Percentiles rank a stretch among this genome's conserved stretches.
phyloP scores from a whole-genome alignment of 1,140 invertebrate genomes.

The Hycleus cichorii region DNA sequence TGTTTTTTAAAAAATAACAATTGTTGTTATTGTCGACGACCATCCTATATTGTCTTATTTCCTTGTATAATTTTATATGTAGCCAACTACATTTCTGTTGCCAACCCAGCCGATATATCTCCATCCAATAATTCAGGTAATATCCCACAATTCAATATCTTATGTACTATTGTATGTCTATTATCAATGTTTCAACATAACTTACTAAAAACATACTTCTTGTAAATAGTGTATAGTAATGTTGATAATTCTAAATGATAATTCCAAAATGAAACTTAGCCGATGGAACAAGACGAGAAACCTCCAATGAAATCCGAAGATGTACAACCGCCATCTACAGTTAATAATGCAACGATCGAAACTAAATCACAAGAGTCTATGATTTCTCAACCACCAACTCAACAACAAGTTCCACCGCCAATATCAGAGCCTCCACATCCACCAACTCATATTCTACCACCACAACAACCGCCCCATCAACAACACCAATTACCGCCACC shows the following conservation, averaged over 20 bases:
- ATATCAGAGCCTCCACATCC: not conserved
- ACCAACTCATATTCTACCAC: not conserved
- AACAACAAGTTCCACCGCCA: constrained; percentile 1
- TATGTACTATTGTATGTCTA: not conserved
- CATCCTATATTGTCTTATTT: constrained; percentile 7
- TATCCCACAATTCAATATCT: constrained; percentile 30
- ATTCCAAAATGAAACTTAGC: constrained; percentile 24
- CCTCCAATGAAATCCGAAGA: not conserved
- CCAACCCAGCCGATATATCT: constrained; percentile 24
- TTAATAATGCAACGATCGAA: not conserved
- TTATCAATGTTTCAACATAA: not conserved
- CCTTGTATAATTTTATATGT: constrained; percentile 9
- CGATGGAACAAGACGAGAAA: constrained; percentile 19
- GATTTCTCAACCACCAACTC: not conserved
- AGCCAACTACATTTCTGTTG: constrained; percentile 23
- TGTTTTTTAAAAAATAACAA: not conserved
- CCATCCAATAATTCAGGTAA: constrained; percentile 26
- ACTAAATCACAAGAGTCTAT: not conserved
- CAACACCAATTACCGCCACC: constrained; percentile 16
- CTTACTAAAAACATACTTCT: not conserved
- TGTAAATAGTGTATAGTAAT: constrained; percentile 29
- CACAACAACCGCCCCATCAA: constrained; percentile 8
- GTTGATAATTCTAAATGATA: constrained; percentile 22
- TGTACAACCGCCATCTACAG: constrained; percentile 8
- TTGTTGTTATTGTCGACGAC: not conserved